A percentile compares a stretch with the other conserved stretches of the same genome.
Conservation (phyloP, 2,888 invertebrate species). For the Oithona nana region DNA sequence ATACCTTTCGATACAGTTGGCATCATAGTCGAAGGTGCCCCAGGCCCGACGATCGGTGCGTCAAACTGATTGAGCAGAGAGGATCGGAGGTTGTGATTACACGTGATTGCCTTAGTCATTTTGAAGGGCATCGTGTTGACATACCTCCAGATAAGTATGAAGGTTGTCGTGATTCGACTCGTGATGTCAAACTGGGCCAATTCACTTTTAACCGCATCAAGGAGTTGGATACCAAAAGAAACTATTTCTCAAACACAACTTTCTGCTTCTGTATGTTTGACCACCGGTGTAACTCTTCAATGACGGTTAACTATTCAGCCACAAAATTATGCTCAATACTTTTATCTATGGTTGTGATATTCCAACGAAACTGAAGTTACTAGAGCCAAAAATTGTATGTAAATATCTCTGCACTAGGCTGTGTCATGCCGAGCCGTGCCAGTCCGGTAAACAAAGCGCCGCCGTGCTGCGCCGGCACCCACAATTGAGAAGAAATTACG, state of each 20-base stretch:
- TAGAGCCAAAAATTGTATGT: no score
- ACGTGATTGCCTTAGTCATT: slow-evolving; percentile 60
- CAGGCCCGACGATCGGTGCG: slow-evolving; percentile 64
- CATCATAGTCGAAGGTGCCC: slow-evolving; percentile 62
- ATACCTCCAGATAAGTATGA: slow-evolving; percentile 68
- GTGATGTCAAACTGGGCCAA: slow-evolving; percentile 55
- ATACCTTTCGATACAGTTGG: slow-evolving; percentile 58
- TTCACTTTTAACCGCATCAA: slow-evolving; percentile 71
- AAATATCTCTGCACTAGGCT: no score
- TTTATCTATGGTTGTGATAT: no score
- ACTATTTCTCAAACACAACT: slow-evolving; percentile 56
- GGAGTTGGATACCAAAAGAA: slow-evolving; percentile 59
- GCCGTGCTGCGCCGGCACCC: no score
- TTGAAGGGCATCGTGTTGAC: slow-evolving; percentile 56
- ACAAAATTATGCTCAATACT: no score
- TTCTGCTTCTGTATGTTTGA: slow-evolving; percentile 84
- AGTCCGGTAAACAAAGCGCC: no score
- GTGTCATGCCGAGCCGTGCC: no score
- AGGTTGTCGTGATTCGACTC: slow-evolving; percentile 61
- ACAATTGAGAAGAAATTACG: no score
- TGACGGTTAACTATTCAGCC: no score
- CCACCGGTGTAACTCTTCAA: slow-evolving; percentile 78
- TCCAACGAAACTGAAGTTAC: no score
- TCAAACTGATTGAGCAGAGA: slow-evolving; percentile 66
- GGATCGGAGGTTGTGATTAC: slow-evolving; percentile 62